Conservation (phyloP, 37 sponge, comb jelly and placozoan species). For the Crambe crambe region DNA sequence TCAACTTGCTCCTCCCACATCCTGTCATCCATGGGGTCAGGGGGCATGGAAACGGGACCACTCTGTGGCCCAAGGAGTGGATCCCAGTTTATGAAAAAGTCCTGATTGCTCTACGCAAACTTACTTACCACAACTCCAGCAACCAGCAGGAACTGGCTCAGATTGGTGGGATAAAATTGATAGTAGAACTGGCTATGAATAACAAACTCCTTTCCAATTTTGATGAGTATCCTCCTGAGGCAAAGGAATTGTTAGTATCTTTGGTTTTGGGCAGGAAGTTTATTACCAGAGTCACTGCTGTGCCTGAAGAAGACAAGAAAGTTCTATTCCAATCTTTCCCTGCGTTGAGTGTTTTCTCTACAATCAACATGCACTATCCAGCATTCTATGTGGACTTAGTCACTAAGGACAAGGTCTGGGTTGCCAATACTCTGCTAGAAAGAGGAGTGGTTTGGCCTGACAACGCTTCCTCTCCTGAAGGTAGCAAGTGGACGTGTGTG, state of each 20-base stretch:
- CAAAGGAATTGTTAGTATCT: background rate
- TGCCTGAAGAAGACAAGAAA: background rate
- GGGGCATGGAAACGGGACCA: background rate
- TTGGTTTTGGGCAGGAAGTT: constrained; percentile 31
- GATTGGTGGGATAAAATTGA: constrained; percentile 41
- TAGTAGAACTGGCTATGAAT: constrained; percentile 2
- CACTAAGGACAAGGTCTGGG: constrained; percentile 15
- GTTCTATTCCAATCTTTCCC: background rate
- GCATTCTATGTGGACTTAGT: constrained; percentile 31
- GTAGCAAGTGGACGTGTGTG: constrained; percentile 47
- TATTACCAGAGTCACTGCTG: constrained; percentile 7
- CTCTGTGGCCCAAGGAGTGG: constrained; percentile 14
- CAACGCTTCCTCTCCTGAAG: background rate
- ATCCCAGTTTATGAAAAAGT: constrained; percentile 42
- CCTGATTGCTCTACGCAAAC: constrained; percentile 28
- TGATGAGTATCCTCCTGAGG: background rate
- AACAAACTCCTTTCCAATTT: background rate
- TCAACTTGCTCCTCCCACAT: constrained; percentile 16
- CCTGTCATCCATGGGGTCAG: background rate
- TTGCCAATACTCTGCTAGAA: constrained; percentile 20
- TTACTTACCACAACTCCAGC: constrained; percentile 31
- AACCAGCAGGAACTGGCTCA: constrained; percentile 28
- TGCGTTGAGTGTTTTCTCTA: background rate
- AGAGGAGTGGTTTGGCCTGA: constrained; percentile 37
- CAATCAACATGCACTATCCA: constrained; percentile 19